phyloP scores from a whole-genome alignment of 1,140 invertebrate genomes.

The Ericerus pela region DNA sequence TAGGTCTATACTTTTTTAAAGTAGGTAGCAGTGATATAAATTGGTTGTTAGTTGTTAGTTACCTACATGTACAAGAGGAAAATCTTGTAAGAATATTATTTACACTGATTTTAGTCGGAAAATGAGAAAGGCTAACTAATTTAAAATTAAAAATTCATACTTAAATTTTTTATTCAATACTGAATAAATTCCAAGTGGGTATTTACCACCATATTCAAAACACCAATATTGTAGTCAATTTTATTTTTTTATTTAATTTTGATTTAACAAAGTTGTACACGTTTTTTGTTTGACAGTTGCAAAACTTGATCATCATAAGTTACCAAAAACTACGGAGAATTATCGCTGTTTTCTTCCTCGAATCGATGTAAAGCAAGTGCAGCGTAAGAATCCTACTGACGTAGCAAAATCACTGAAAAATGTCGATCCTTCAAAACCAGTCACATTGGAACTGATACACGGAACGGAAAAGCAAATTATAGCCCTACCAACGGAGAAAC shows the following conservation, averaged over 20 bases:
- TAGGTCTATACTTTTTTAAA: too few relatives aligned
- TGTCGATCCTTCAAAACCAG: conserved; percentile 30
- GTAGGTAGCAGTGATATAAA: too few relatives aligned
- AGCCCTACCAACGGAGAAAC: conserved; percentile 61
- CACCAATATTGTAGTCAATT: too few relatives aligned
- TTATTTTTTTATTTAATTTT: conserved; percentile 15
- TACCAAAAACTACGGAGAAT: conserved; percentile 40
- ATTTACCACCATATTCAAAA: too few relatives aligned
- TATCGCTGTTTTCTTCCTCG: conserved; percentile 38
- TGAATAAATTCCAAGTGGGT: too few relatives aligned
- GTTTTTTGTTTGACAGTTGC: conserved; percentile 40
- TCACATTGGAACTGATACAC: conserved; percentile 60
- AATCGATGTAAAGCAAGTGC: conserved; percentile 36
- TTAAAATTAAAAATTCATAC: too few relatives aligned
- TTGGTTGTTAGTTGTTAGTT: too few relatives aligned
- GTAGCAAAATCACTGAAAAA: conserved; percentile 24
- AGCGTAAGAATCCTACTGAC: conserved; percentile 14
- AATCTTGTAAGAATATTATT: too few relatives aligned
- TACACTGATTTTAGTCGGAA: too few relatives aligned
- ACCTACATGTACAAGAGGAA: too few relatives aligned
- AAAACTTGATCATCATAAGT: conserved; percentile 55
- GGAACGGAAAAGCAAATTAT: conserved; percentile 68
- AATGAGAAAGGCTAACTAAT: too few relatives aligned
- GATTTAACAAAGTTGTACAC: background rate
- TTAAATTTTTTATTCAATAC: too few relatives aligned